Conservation (phyloP, 2,113 vertebrate species). For the Hemiscyllium ocellatum region DNA sequence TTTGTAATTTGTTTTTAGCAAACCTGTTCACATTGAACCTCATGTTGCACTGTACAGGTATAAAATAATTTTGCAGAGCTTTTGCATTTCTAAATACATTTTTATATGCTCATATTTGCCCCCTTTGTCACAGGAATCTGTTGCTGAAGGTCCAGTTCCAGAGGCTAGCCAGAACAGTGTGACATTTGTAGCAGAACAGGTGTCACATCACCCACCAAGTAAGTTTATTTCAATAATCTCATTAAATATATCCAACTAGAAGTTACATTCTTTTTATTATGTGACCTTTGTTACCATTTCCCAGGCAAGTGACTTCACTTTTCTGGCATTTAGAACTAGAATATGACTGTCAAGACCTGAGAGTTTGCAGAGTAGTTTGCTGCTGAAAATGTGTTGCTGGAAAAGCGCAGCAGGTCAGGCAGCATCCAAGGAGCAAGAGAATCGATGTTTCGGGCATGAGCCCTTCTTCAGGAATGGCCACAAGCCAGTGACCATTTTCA, state of each 20-base stretch:
- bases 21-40: background rate
- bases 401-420: too few relatives aligned
- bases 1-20: background rate
- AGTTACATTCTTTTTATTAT: background rate
- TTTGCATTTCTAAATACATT: background rate
- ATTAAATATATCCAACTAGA: background rate
- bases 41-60: too few relatives aligned
- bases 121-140: constrained; percentile 64
- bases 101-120: background rate
- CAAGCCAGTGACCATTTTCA: too few relatives aligned
- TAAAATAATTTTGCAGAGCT: background rate
- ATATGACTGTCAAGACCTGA: background rate
- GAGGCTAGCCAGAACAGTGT: constrained; percentile 79
- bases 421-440: too few relatives aligned
- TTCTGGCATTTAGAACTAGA: background rate
- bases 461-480: too few relatives aligned
- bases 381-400: too few relatives aligned
- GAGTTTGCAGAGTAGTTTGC: background rate
- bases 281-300: background rate
- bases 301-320: background rate
- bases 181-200: constrained; percentile 93
- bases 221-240: constrained; percentile 52
- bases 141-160: constrained; percentile 86
- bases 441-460: too few relatives aligned
- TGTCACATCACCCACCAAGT: constrained; percentile 98